Percentiles rank a stretch among this genome's conserved stretches.
Conservation (phyloP, 1,140 invertebrate species). For the Ceratosolen fusciceps region DNA sequence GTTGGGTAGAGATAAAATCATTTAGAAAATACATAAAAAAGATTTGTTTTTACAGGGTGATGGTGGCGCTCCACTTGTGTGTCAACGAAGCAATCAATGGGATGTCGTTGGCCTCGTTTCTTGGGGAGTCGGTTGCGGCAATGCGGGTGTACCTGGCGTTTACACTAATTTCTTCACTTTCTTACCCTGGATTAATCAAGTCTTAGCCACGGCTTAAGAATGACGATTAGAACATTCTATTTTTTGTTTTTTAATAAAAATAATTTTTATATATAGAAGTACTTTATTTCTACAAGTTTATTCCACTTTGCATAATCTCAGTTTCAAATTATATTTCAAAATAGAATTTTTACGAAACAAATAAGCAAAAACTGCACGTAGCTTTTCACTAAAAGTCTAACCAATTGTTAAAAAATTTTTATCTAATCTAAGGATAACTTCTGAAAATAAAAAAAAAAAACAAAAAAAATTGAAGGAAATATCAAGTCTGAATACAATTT, state of each 20-base stretch:
- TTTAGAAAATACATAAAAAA: too few relatives aligned
- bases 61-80: constrained; percentile 83
- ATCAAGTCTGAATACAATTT: constrained; percentile 52
- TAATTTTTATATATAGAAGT: neutral
- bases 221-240: neutral
- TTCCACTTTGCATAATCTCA: neutral
- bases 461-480: too few relatives aligned
- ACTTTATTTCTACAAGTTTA: neutral
- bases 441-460: too few relatives aligned
- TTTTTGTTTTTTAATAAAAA: neutral
- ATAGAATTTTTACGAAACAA: too few relatives aligned
- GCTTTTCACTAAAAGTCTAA: too few relatives aligned
- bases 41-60: constrained; percentile 75
- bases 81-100: constrained; percentile 71
- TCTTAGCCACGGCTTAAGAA: constrained; percentile 38
- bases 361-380: too few relatives aligned
- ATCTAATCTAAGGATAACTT: too few relatives aligned
- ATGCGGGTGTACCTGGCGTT: constrained; percentile 76
- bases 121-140: constrained; percentile 83
- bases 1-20: too few relatives aligned
- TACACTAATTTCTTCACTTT: constrained; percentile 79
- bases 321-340: too few relatives aligned
- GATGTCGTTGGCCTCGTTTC: constrained; percentile 80
- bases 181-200: constrained; percentile 75
- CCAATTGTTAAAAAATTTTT: too few relatives aligned